A percentile compares a stretch with the other conserved stretches of the same genome.
Evolutionary conservation across 1,140 invertebrate genomes (phyloP).

Genomic region (Drosophila miranda): DNA sequence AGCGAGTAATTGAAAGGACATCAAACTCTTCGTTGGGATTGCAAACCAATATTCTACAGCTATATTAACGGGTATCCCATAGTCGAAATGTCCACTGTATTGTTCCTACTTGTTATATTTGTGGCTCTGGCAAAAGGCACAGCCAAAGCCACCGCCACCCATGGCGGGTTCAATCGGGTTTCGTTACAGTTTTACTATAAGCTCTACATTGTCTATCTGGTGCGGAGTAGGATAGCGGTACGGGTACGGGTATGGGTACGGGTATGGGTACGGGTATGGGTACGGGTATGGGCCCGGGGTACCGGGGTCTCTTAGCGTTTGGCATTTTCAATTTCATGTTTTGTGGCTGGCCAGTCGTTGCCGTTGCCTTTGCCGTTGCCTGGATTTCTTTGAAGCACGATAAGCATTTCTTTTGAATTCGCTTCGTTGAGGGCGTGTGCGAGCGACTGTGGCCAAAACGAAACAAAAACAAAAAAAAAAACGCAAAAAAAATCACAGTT

Average conservation of each 20-base stretch:
- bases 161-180: conserved; percentile 80
- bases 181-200: conserved; percentile 78
- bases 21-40: too few species aligned
- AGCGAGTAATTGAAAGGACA: too few species aligned
- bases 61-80: too few species aligned
- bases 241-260: conserved; percentile 31
- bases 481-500: conserved; percentile 69
- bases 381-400: conserved; percentile 78
- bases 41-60: too few species aligned
- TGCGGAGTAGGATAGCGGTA: conserved; percentile 4
- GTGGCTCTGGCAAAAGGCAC: conserved; percentile 34
- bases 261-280: conserved; percentile 32
- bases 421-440: conserved; percentile 77
- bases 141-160: conserved; percentile 64
- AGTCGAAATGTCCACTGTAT: too few species aligned
- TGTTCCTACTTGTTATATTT: conserved; percentile 9
- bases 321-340: conserved; percentile 80
- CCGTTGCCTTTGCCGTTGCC: conserved; percentile 46
- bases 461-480: conserved; percentile 6
- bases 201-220: conserved; percentile 56
- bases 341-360: conserved; percentile 39
- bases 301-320: conserved; percentile 68
- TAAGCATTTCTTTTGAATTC: conserved; percentile 80
- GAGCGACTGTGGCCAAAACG: conserved; percentile 21
- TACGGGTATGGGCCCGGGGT: conserved; percentile 51